Conservation (phyloP, 2,113 vertebrate species). For the Cynoglossus semilaevis region DNA sequence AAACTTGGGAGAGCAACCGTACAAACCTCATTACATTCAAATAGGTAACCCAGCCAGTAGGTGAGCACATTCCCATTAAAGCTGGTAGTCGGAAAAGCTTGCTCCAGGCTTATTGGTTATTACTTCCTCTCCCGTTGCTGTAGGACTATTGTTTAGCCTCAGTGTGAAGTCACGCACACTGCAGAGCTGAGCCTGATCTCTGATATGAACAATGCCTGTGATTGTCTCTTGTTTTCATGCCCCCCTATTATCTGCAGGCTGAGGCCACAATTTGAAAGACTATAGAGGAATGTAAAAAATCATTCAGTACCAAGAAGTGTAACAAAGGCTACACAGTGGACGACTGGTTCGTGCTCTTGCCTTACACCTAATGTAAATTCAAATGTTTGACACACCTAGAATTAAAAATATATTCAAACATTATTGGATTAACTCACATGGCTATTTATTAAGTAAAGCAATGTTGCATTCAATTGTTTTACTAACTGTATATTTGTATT, state of each 20-base stretch:
- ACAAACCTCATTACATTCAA: constrained; percentile 14
- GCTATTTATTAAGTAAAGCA: no score
- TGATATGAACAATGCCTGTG: constrained; percentile 50
- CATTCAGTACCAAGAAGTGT: background rate
- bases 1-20: background rate
- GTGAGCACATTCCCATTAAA: constrained; percentile 43
- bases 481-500: no score
- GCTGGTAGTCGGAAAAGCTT: constrained; percentile 44
- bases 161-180: constrained; percentile 38
- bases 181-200: constrained; percentile 35
- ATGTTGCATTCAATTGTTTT: no score
- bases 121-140: constrained; percentile 53
- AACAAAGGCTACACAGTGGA: no score
- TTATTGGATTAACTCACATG: no score
- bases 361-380: no score
- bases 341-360: no score
- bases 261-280: constrained; percentile 1
- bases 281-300: constrained; percentile 8
- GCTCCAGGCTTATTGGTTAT: constrained; percentile 47
- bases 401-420: no score
- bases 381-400: no score
- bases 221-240: constrained; percentile 30
- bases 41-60: constrained; percentile 36
- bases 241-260: constrained; percentile 28
- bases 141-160: constrained; percentile 38